Base-by-base conservation (phyloP, 2,797 vertebrate genomes). In the Tragelaphus eurycerus region DNA sequence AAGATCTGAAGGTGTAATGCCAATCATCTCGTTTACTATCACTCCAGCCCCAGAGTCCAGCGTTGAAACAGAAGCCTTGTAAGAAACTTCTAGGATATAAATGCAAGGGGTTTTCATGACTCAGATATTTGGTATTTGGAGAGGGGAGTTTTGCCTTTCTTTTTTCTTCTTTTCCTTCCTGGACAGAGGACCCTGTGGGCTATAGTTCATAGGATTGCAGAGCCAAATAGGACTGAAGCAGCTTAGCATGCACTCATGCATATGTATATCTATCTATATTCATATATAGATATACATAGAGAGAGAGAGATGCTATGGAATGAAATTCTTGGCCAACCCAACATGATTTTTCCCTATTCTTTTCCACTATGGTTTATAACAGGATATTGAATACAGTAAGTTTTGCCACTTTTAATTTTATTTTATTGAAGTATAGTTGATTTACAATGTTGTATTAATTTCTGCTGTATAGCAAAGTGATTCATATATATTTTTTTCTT, bases 21-120 rank as follows among this genome's bases (percentile, higher is more conserved):
- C 93, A 93, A 90, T 93, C 93, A 86, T 95, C 57, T 13, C 5
- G 89, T 87, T 96, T 78, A 93, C 92, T 46, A 2, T 29, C 86
- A 23, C 16, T 76, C 62, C 19, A 14, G 29, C 34, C 19, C 43
- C 48, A 92, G 93, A 95, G 21, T 79, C 82, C 38, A 52, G 19
- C 79, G 54, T 31, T 64, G 59, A 89, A 84, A 90, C 84, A 43
- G 54, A 29, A 96, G 46, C 46, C 67, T 54, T 5, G 50, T 8
- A 83, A 93, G 79, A 92, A 31, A 71, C 14, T 0, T 29, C 71
- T 90, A 89, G 91, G 46, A 14, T 14, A 25, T 21, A 59, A 54
- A 86, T 31, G 31, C 27, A 29, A 90, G 76, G 10, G 23, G 14
- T 12, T 92, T 62, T 88, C 54, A 27, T 57, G 55, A 82, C 14